Conservation (phyloP, 2,888 invertebrate species). For the Taphrorychus bicolor region DNA sequence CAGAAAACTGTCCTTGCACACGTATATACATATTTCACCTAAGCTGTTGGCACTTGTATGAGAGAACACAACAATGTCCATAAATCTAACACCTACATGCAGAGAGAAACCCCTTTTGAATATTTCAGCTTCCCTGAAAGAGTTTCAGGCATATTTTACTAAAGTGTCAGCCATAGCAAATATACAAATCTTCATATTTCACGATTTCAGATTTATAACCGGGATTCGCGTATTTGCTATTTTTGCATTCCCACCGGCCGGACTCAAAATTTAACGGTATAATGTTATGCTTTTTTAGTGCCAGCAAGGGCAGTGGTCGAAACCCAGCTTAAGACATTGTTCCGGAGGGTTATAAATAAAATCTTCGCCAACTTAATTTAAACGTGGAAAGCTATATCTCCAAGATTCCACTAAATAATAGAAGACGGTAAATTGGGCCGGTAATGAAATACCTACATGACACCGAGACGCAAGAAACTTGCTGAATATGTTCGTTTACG, state of each 20-base stretch:
- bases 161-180: slow-evolving; percentile 41
- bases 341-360: background rate
- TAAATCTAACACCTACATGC: slow-evolving; percentile 52
- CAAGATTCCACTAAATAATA: slow-evolving; percentile 50
- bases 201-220: slow-evolving; percentile 33
- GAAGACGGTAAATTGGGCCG: slow-evolving; percentile 56
- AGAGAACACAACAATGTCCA: slow-evolving; percentile 49
- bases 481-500: slow-evolving; percentile 52
- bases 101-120: slow-evolving; percentile 46
- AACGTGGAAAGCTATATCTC: slow-evolving; percentile 22
- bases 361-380: slow-evolving; percentile 16
- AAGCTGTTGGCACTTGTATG: slow-evolving; percentile 53
- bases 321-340: background rate
- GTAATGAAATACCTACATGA: slow-evolving; percentile 62
- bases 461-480: slow-evolving; percentile 54
- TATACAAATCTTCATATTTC: slow-evolving; percentile 43
- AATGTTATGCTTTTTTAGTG: background rate
- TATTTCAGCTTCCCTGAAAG: slow-evolving; percentile 43
- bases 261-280: background rate
- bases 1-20: slow-evolving; percentile 6
- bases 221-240: slow-evolving; percentile 26
- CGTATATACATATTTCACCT: slow-evolving; percentile 52
- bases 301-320: too few species aligned
- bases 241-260: slow-evolving; percentile 21
- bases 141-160: slow-evolving; percentile 41